Evolutionary conservation across 1,140 invertebrate species (phyloP), one percentile per base, ranked within the genome.

Genomic region (Pseudomyrmex cubaensis): DNA sequence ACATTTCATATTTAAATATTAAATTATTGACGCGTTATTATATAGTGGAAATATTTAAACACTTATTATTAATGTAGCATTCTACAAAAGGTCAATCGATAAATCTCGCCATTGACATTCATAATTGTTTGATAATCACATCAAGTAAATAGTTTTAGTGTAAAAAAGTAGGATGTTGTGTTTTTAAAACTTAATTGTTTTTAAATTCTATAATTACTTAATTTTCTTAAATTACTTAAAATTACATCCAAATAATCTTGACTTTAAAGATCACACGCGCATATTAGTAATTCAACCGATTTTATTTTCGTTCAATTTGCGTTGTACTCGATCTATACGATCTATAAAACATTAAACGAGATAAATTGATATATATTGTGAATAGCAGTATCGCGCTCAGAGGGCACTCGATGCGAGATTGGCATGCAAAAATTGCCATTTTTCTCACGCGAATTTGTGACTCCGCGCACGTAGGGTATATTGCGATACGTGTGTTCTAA

Each of bases 401-500:
- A 48, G 52, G 10, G 20, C 22, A 59, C n/a, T 80, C 66, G n/a
- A 44, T 22, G 44, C 50, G 48, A 54, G 66, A 59, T 59, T 4
- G 15, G 64, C 69, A 72, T 80, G 64, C 20, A 61, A n/a, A 80
- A 25, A 61, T 80, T 22, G 15, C 54, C 8, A 62, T 70, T 80
- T 80, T 59, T 61, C 76, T 80, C 54, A 59, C 17, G 76, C 2
- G 44, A n/a, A 72, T 80, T 80, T 59, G 44, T 48, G 44, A 80
- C 59, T 80, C 76, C n/a, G 76, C 9, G 54, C 66, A 72, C 76
- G 66, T 72, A n/a, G n/a, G n/a, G n/a, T n/a, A 72, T 2, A 7
- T 7, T 50, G 20, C 10, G 12, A 15, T 48, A 78, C 35, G 62
- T 77, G 62, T 56, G n/a, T 76, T 77, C 54, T 7, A 22, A 72